Percentiles rank a stretch among this genome's conserved stretches.
Conservation (phyloP, 2,888 invertebrate genomes). For the Hedychridium roseum region DNA sequence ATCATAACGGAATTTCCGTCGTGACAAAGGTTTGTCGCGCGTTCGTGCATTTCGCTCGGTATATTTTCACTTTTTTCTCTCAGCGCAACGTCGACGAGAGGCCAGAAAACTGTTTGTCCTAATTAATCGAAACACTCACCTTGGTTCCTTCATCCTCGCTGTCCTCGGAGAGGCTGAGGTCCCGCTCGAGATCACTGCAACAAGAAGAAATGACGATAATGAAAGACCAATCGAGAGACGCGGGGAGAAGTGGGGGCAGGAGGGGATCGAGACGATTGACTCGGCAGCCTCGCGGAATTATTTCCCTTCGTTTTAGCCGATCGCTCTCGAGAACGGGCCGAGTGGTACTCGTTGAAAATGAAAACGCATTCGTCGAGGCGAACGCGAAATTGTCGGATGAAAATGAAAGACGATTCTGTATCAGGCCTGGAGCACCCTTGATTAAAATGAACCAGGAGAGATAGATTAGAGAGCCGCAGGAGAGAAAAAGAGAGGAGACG, state of each 20-base stretch:
- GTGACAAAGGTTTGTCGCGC: too few relatives aligned
- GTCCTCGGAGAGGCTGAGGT: conserved; percentile 78
- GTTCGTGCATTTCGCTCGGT: too few relatives aligned
- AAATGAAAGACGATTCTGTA: conserved; percentile 12
- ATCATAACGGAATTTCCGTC: too few relatives aligned
- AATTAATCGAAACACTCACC: too few relatives aligned
- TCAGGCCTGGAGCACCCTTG: conserved; percentile 20
- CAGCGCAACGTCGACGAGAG: too few relatives aligned
- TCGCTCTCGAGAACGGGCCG: conserved; percentile 1
- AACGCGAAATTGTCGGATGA: conserved; percentile 6
- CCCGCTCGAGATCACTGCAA: conserved; percentile 71
- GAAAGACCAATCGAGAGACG: conserved; percentile 1
- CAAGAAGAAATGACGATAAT: conserved; percentile 27
- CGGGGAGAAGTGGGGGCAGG: conserved; percentile 1
- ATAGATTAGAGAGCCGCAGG: conserved; percentile 1
- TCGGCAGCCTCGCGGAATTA: conserved; percentile 9
- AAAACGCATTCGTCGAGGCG: conserved; percentile 5
- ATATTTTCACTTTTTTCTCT: too few relatives aligned
- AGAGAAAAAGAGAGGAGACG: conserved; percentile 12
- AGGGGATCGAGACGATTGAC: conserved; percentile 4
- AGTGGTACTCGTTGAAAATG: conserved; percentile 7
- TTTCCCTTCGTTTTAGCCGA: conserved; percentile 14
- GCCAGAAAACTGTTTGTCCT: too few relatives aligned
- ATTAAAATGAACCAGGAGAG: conserved; percentile 26
- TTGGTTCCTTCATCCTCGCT: conserved; percentile 76